Evolutionary conservation across 92 coral and sea anemone genomes (phyloP).

Genomic region (Metridium senile): DNA sequence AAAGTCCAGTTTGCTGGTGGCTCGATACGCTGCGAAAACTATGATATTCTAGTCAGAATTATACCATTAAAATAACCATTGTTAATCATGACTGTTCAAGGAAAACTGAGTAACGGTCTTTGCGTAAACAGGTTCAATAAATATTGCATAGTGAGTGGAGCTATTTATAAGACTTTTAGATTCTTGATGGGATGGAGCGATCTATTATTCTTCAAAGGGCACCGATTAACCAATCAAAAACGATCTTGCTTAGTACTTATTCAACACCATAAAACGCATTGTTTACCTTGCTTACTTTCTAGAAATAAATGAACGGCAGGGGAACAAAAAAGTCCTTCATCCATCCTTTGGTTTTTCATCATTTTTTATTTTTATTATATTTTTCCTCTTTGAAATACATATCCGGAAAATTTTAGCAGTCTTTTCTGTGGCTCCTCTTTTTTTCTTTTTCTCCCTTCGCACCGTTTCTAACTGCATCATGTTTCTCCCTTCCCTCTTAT

Average conservation of each 20-base stretch:
- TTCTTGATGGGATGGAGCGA: conserved; percentile 6
- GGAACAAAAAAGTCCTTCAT: neutral
- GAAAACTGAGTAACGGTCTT: conserved; percentile 8
- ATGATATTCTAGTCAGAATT: too few relatives aligned
- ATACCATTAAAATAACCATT: too few relatives aligned
- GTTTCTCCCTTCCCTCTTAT: too few relatives aligned
- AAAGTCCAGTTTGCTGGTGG: conserved; percentile 13
- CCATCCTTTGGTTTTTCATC: neutral
- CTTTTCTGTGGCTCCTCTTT: too few relatives aligned
- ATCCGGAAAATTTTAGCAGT: too few relatives aligned
- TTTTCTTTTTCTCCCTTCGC: too few relatives aligned
- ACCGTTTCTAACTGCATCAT: too few relatives aligned
- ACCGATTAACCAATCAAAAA: conserved; percentile 27
- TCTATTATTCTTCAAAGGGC: conserved; percentile 32
- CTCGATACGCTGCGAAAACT: too few relatives aligned
- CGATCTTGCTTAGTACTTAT: conserved; percentile 3
- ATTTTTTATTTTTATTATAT: too few relatives aligned
- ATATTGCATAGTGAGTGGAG: conserved; percentile 5
- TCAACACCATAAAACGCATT: neutral
- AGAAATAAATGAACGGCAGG: too few relatives aligned
- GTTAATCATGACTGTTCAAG: too few relatives aligned
- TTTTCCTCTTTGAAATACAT: too few relatives aligned
- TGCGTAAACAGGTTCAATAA: conserved; percentile 20
- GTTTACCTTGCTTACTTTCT: neutral
- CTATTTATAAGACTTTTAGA: neutral